Conservation (phyloP, 2,888 invertebrate species). For the Temnothorax unifasciatus region DNA sequence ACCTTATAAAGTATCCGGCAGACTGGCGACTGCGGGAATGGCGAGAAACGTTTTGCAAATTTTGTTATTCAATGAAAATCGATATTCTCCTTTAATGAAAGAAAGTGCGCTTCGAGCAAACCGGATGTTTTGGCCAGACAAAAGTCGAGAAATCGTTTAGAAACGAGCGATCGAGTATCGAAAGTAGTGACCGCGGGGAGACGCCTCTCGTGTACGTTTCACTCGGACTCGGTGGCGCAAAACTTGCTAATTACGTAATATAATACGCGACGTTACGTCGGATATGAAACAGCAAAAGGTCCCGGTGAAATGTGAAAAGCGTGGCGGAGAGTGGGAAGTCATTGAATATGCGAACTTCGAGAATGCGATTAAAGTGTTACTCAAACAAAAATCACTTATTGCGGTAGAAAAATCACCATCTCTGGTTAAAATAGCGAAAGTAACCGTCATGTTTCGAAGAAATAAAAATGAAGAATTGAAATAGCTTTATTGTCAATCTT, state of each 20-base stretch:
- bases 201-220: slow-evolving; percentile 50
- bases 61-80: slow-evolving; percentile 7
- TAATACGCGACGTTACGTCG: slow-evolving; percentile 46
- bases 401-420: background rate
- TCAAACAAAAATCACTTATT: slow-evolving; percentile 2
- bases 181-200: slow-evolving; percentile 46
- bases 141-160: slow-evolving; percentile 58
- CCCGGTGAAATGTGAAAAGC: slow-evolving; percentile 43
- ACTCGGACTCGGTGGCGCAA: slow-evolving; percentile 36
- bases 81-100: background rate
- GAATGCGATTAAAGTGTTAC: slow-evolving; percentile 13
- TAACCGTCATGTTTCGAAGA: background rate
- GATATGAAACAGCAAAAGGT: slow-evolving; percentile 49
- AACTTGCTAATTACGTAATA: slow-evolving; percentile 66
- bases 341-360: slow-evolving; percentile 37
- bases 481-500: background rate
- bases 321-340: background rate
- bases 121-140: slow-evolving; percentile 36
- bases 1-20: background rate
- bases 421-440: background rate
- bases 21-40: background rate
- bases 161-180: slow-evolving; percentile 56
- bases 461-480: background rate
- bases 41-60: background rate
- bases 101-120: background rate